Evolutionary conservation across 1,140 invertebrate species (phyloP), one percentile per base, ranked within the genome.

Genomic region (Drosophila bocki): DNA sequence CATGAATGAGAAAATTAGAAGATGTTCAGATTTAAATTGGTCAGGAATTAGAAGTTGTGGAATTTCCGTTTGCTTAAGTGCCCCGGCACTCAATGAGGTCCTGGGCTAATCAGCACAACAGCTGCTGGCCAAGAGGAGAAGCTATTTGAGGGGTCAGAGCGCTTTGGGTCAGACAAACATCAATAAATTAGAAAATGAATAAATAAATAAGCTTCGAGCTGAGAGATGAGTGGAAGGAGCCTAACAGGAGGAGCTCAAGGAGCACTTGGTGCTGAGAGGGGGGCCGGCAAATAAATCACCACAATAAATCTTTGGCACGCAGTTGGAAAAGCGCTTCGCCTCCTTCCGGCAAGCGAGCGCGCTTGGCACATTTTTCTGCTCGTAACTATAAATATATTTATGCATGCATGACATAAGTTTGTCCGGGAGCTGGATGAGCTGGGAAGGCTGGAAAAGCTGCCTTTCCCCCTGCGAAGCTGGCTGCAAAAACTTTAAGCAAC

Each of bases 181-280:
- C 85, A 90, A 90, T 90, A 90, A 90, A 90, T 90, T 90, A 90
- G 85, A 90, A 90, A 90, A 91, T 90, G 85, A 85, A 90, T 90
- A 90, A 90, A 90, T 90, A 90, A 90, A 90, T 90, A 90, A 90
- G 85, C 85, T 90, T 62, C 75, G 59, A 81, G 86, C 53, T 13
- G 33, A 8, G 51, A 54, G 51, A 37, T 54, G 53, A 54, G 53
- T 11, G 53, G 15, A n/a, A 48, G 7, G 19, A 39, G 53, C 78
- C 32, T 26, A 26, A 59, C n/a, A 6, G 48, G 2, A n/a, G 26
- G 47, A 7, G 29, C 45, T 26, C 11, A 19, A 22, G 33, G 33
- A 15, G 33, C 12, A 0, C 0, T 11, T 15, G 26, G 26, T n/a
- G 33, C 13, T 29, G 47, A 59, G 37, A 37, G 60, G 35, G 58